phyloP scores from a whole-genome alignment of 2,888 invertebrate genomes.

The Andrena haemorrhoa region DNA sequence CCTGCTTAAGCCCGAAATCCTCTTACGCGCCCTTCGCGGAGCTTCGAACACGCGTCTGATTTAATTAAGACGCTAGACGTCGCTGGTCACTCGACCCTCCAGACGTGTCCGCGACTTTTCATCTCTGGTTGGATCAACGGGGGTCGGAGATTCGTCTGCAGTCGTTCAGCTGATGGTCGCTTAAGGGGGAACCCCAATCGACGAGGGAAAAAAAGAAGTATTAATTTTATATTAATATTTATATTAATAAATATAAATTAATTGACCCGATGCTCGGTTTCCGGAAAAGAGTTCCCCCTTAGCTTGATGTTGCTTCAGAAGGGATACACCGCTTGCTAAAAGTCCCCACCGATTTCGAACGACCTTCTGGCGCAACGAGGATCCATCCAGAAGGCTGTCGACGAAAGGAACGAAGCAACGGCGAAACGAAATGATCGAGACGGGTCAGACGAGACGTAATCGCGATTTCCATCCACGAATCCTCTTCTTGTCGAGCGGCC shows the following conservation, averaged over 20 bases:
- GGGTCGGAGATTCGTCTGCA: background rate
- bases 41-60: slow-evolving; percentile 21
- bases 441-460: slow-evolving; percentile 33
- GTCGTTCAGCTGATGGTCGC: background rate
- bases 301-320: too few relatives aligned
- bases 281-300: too few relatives aligned
- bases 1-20: slow-evolving; percentile 5
- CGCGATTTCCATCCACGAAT: slow-evolving; percentile 56
- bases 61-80: slow-evolving; percentile 44
- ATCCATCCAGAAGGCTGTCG: background rate
- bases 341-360: background rate
- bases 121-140: background rate
- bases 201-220: too few relatives aligned
- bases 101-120: slow-evolving; percentile 5
- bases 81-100: background rate
- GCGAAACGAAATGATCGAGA: slow-evolving; percentile 36
- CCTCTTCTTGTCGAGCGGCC: slow-evolving; percentile 37
- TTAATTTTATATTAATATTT: too few relatives aligned
- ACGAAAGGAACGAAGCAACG: slow-evolving; percentile 16
- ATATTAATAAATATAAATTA: too few relatives aligned
- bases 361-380: background rate
- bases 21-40: slow-evolving; percentile 24
- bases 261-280: too few relatives aligned
- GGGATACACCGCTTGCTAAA: too few relatives aligned
- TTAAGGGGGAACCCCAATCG: background rate